Conservation (phyloP, 2,888 invertebrate genomes). For the Diarsia mendica region DNA sequence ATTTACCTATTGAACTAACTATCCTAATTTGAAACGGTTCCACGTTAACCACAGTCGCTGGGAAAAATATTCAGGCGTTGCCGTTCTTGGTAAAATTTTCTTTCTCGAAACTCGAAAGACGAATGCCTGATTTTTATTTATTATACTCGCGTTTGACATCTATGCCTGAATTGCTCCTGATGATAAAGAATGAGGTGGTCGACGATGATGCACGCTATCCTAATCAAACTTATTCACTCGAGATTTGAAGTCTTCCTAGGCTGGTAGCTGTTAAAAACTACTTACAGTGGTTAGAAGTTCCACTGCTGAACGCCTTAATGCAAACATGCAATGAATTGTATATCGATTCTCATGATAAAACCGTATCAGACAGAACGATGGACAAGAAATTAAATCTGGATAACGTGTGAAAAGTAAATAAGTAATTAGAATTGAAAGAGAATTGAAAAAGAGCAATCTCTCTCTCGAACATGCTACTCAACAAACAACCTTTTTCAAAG, state of each 20-base stretch:
- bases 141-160: background rate
- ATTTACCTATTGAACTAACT: slow-evolving; percentile 47
- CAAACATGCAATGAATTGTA: background rate
- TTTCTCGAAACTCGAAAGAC: slow-evolving; percentile 2
- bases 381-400: background rate
- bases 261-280: background rate
- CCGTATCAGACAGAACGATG: background rate
- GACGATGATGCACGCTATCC: background rate
- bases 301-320: background rate
- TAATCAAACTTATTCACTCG: background rate
- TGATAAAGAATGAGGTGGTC: background rate
- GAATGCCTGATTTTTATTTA: background rate
- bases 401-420: background rate
- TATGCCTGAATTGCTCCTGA: background rate
- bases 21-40: slow-evolving; percentile 37
- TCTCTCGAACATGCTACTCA: background rate
- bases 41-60: background rate
- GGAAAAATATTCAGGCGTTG: slow-evolving; percentile 8
- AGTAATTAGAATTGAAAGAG: background rate
- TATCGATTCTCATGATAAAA: background rate
- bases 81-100: slow-evolving; percentile 2
- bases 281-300: background rate
- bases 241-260: background rate
- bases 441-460: background rate
- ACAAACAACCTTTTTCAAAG: background rate